A percentile compares a stretch with the other conserved stretches of the same genome.
Evolutionary conservation across 2,113 vertebrate genomes (phyloP).

Genomic region (Alexandromys fortis): DNA sequence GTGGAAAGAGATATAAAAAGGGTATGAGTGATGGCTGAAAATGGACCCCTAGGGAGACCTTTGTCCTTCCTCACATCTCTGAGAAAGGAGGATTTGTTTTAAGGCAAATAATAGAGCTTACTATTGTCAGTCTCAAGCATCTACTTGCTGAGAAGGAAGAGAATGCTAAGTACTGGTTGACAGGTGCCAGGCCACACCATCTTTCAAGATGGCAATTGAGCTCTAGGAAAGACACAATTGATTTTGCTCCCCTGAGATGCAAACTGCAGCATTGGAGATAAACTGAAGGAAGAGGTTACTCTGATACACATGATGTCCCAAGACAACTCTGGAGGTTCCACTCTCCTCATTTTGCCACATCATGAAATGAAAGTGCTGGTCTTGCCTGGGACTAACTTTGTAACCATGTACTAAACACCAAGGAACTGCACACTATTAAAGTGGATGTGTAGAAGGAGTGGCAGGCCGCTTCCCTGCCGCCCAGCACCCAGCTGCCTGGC

Average conservation of each 20-base stretch:
- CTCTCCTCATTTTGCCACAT: not conserved
- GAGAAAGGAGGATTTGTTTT: not conserved
- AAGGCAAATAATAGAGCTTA: not conserved
- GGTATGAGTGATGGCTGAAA: not conserved
- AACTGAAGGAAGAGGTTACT: slow-evolving; percentile 23
- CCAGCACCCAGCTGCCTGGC: too few species aligned
- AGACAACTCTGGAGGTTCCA: slow-evolving; percentile 13
- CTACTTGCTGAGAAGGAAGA: not conserved
- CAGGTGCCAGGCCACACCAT: not conserved
- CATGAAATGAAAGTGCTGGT: slow-evolving; percentile 43
- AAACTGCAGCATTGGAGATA: slow-evolving; percentile 43
- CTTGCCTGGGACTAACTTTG: not conserved
- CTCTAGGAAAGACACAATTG: slow-evolving; percentile 59
- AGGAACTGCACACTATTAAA: not conserved
- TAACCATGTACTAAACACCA: not conserved
- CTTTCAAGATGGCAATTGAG: not conserved
- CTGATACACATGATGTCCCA: slow-evolving; percentile 35
- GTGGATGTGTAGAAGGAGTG: not conserved
- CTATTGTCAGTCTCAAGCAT: not conserved
- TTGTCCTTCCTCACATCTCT: not conserved
- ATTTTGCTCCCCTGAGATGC: slow-evolving; percentile 37
- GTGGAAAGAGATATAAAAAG: not conserved
- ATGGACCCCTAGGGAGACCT: not conserved
- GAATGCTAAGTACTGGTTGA: not conserved
- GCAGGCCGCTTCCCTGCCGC: too few species aligned